Conservation (phyloP, 2,888 invertebrate species). For the Eucriotettix oculatus region DNA sequence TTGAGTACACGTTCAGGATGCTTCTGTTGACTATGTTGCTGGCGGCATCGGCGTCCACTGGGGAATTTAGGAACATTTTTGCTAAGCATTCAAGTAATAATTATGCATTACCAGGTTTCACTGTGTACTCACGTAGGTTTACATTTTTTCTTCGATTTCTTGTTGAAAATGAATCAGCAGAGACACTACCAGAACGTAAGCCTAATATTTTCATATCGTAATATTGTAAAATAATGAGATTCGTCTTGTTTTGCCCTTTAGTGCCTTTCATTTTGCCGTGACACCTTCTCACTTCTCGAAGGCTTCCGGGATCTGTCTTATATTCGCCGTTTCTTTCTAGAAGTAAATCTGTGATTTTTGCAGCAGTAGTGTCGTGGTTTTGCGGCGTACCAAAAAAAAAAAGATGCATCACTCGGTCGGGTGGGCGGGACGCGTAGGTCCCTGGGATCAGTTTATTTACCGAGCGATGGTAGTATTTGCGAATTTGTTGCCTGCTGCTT, state of each 20-base stretch:
- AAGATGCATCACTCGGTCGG: no score
- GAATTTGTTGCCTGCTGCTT: no score
- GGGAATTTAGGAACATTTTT: neutral
- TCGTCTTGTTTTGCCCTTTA: no score
- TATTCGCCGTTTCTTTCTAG: neutral
- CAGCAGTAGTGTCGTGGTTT: no score
- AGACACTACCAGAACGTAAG: neutral
- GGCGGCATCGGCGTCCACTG: neutral
- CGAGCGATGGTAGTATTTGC: no score
- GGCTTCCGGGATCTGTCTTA: neutral
- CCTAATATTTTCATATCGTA: neutral
- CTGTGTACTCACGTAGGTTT: conserved; percentile 1
- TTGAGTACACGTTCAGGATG: neutral
- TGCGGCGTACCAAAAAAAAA: no score
- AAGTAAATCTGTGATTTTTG: no score
- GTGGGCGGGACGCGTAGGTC: no score
- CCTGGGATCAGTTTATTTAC: no score
- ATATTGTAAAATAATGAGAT: no score
- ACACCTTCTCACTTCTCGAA: no score
- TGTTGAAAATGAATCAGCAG: neutral
- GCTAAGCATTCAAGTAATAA: conserved; percentile 6
- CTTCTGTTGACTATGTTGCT: conserved; percentile 2
- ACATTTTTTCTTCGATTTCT: neutral
- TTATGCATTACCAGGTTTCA: conserved; percentile 1
- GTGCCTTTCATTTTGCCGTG: no score